A percentile compares a stretch with the other conserved stretches of the same genome.
phyloP scores from a whole-genome alignment of 2,888 invertebrate genomes.

The Ophion slaviceki region DNA sequence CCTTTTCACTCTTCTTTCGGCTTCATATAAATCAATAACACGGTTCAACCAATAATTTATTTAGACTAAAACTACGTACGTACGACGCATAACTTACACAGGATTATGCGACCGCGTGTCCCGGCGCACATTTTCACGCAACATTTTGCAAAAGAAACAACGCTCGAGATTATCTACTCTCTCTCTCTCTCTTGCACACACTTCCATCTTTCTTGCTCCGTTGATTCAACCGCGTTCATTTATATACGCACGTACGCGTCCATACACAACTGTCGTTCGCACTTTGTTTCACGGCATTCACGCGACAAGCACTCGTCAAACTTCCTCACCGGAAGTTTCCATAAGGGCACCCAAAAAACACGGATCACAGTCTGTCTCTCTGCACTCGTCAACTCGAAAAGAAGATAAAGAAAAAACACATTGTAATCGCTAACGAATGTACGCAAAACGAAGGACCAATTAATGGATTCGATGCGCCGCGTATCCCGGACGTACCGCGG shows the following conservation, averaged over 20 bases:
- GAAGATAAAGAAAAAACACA: constrained; percentile 54
- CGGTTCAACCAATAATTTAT: constrained; percentile 82
- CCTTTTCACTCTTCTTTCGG: constrained; percentile 51
- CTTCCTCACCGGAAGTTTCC: constrained; percentile 74
- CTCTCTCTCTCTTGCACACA: constrained; percentile 29
- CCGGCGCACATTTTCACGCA: constrained; percentile 31
- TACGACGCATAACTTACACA: constrained; percentile 65
- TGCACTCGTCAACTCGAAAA: constrained; percentile 75
- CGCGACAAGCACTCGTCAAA: constrained; percentile 53
- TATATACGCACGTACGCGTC: background rate
- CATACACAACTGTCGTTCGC: constrained; percentile 1
- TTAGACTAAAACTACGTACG: constrained; percentile 73
- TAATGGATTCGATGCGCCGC: constrained; percentile 14
- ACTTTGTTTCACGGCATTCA: background rate
- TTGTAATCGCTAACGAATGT: constrained; percentile 40
- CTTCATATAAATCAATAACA: constrained; percentile 81
- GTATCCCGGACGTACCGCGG: background rate
- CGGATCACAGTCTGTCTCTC: constrained; percentile 82
- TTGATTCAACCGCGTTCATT: background rate
- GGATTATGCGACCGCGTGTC: constrained; percentile 59
- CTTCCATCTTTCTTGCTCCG: background rate
- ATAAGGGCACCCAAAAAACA: constrained; percentile 79
- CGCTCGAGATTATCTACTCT: constrained; percentile 35
- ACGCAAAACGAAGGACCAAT: constrained; percentile 37
- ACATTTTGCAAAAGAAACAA: constrained; percentile 29